Evolutionary conservation across 1,140 invertebrate genomes (phyloP), one percentile per base, ranked within the genome.

Genomic region (Leptinotarsa lineolata): DNA sequence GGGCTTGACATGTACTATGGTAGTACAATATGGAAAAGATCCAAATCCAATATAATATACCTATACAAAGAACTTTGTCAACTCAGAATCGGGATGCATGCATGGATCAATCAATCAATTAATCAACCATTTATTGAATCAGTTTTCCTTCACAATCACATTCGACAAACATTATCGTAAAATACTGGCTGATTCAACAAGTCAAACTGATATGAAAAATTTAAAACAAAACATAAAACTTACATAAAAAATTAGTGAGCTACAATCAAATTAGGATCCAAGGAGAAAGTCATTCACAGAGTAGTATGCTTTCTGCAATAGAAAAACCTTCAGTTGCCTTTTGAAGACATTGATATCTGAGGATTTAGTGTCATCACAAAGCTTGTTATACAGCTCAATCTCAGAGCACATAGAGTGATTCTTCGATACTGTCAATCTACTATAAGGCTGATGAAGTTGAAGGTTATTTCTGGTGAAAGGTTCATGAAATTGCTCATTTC

Each of bases 291-390:
- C 59, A 18, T 60, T n/a, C 5, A 60, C 59, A 60, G 59, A 60
- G 59, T 60, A 60, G n/a, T 60, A 60, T 11, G 59, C n/a, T n/a
- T n/a, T n/a, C n/a, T n/a, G n/a, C n/a, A n/a, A n/a, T n/a, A n/a
- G n/a, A n/a, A n/a, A n/a, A 18, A 6, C 16, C n/a, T 60, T 60
- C 6, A 60, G 59, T 60, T 5, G 59, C 59, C 59, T 60, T 60
- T 60, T 60, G n/a, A 60, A 60, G 59, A 60, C 59, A 60, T 11
- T 60, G 59, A n/a, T 60, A 60, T 60, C n/a, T 60, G 6, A 60
- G 59, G 59, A 60, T 60, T 60, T 60, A n/a, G n/a, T 60, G 6
- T 5, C 4, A 60, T 60, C 6, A 60, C n/a, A n/a, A n/a, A n/a
- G n/a, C n/a, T n/a, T 60, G 59, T 11, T 5, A 60, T 60, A 60